Conservation (phyloP, 2,888 invertebrate genomes). For the Drosophila greeni region DNA sequence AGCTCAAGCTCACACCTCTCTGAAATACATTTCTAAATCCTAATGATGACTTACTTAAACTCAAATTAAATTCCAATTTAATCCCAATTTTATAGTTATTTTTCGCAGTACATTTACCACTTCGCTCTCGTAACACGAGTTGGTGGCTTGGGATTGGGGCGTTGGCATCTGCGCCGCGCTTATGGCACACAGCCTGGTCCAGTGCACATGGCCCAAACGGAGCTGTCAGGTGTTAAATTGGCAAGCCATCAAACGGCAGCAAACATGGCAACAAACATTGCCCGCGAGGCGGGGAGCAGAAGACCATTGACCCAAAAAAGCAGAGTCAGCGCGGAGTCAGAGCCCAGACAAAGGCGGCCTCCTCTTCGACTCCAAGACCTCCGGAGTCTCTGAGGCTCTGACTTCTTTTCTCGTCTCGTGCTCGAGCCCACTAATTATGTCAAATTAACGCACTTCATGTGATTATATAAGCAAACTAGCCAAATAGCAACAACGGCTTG, state of each 20-base stretch:
- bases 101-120: not conserved
- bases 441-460: slow-evolving; percentile 57
- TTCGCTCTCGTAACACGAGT: slow-evolving; percentile 51
- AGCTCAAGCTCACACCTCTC: too few species aligned
- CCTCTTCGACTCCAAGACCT: slow-evolving; percentile 32
- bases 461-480: slow-evolving; percentile 43
- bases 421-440: slow-evolving; percentile 54
- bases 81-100: not conserved
- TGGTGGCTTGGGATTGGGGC: slow-evolving; percentile 46
- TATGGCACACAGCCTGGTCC: slow-evolving; percentile 56
- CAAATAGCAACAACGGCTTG: slow-evolving; percentile 35
- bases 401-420: slow-evolving; percentile 15
- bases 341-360: slow-evolving; percentile 37
- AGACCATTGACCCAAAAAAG: slow-evolving; percentile 67
- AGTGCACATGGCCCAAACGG: slow-evolving; percentile 41
- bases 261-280: slow-evolving; percentile 53
- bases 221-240: slow-evolving; percentile 68
- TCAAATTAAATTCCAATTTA: not conserved
- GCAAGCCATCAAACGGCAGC: slow-evolving; percentile 54
- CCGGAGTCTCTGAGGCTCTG: not conserved
- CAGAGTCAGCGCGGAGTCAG: slow-evolving; percentile 20
- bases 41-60: not conserved
- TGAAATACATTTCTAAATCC: not conserved
- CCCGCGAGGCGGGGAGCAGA: slow-evolving; percentile 2
- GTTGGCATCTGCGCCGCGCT: slow-evolving; percentile 48